phyloP scores from a whole-genome alignment of 2,797 vertebrate species.

The Acanthis flammea region DNA sequence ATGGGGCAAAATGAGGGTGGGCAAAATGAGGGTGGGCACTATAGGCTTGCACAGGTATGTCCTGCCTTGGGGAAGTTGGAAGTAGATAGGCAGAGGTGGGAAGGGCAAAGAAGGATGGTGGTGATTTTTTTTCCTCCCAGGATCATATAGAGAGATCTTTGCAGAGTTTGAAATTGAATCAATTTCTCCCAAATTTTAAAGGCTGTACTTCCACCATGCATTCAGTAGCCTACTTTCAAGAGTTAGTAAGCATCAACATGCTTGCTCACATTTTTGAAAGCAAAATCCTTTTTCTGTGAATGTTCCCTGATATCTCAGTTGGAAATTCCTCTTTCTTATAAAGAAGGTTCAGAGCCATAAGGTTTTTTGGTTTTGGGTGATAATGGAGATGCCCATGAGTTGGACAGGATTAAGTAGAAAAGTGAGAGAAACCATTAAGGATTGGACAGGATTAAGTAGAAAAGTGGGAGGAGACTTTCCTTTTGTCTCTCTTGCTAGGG shows the following conservation, averaged over 20 bases:
- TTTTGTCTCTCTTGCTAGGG: not conserved
- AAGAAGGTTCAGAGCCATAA: not conserved
- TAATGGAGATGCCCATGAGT: not conserved
- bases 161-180: not conserved
- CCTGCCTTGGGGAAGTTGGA: not conserved
- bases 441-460: not conserved
- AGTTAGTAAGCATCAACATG: not conserved
- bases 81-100: not conserved
- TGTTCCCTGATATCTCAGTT: not conserved
- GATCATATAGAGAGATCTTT: not conserved
- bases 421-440: not conserved
- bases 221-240: not conserved
- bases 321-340: not conserved
- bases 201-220: not conserved
- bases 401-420: not conserved
- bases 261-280: not conserved
- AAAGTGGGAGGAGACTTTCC: not conserved
- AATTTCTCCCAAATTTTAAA: not conserved
- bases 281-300: not conserved
- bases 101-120: not conserved
- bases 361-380: not conserved
- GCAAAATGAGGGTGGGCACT: not conserved
- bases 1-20: not conserved
- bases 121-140: accelerated
- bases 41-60: not conserved